phyloP scores from a whole-genome alignment of 1,140 invertebrate genomes.

The Radopholus similis region DNA sequence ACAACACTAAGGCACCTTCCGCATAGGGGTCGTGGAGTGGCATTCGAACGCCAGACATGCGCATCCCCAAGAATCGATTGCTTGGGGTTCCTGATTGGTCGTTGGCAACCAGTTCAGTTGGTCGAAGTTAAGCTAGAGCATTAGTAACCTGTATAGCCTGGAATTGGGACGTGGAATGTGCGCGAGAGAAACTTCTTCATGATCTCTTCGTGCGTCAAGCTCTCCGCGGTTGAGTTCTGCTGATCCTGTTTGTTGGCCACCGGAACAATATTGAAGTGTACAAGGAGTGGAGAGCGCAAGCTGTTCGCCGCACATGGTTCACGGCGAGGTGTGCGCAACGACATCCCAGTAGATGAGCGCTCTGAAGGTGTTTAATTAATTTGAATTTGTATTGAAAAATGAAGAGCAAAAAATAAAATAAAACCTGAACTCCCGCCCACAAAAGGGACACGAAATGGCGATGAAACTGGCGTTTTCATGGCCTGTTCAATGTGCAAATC shows the following conservation, averaged over 20 bases:
- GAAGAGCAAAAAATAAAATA: not conserved
- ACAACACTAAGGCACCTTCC: conserved; percentile 86
- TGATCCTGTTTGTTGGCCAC: not conserved
- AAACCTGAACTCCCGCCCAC: not conserved
- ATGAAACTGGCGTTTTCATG: conserved; percentile 8
- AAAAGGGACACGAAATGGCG: conserved; percentile 7
- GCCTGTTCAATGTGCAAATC: not conserved
- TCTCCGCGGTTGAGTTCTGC: not conserved
- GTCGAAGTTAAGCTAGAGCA: not conserved
- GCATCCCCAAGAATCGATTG: conserved; percentile 68
- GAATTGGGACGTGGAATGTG: conserved; percentile 89
- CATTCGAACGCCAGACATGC: conserved; percentile 69
- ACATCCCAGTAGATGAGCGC: not conserved
- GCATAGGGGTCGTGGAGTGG: conserved; percentile 87
- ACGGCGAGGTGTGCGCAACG: not conserved
- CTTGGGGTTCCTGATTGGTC: conserved; percentile 30
- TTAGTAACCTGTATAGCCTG: conserved; percentile 72
- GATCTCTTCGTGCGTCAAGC: conserved; percentile 45
- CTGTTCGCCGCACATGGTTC: not conserved
- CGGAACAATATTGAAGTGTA: conserved; percentile 2
- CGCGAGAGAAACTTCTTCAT: conserved; percentile 43
- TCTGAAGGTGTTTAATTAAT: not conserved
- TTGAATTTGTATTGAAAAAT: not conserved
- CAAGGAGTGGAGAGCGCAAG: too few relatives aligned
- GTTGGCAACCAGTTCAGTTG: too few relatives aligned